Evolutionary conservation across 1,140 invertebrate species (phyloP).

Genomic region (Leucophenga varia): DNA sequence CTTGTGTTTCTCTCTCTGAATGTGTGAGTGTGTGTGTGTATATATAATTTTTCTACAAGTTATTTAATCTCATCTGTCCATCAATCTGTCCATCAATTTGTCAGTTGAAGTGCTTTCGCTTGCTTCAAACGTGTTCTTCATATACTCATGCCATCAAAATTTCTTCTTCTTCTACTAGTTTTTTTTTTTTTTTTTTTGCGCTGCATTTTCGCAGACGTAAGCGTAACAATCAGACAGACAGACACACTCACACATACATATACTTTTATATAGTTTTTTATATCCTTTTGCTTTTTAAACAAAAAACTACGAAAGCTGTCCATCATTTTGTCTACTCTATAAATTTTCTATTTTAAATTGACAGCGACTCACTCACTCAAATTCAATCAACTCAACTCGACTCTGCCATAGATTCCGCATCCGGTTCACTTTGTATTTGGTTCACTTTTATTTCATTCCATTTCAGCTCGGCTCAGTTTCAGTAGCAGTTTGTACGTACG

Average conservation of each 20-base stretch:
- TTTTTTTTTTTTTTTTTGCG: no score
- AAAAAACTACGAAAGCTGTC: conserved; percentile 47
- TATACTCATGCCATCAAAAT: conserved; percentile 12
- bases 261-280: no score
- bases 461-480: not conserved
- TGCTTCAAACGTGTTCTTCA: conserved; percentile 7
- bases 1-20: no score
- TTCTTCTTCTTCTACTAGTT: no score
- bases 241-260: conserved; percentile 25
- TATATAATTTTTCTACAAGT: no score
- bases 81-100: conserved; percentile 53
- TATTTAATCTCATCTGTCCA: conserved; percentile 55
- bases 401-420: no score
- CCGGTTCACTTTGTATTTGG: no score
- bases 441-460: no score
- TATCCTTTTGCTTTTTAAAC: no score
- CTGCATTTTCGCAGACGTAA: no score
- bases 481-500: no score
- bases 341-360: conserved; percentile 56
- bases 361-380: conserved; percentile 48
- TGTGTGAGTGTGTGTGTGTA: no score
- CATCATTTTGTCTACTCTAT: conserved; percentile 54
- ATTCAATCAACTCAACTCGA: conserved; percentile 20
- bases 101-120: conserved; percentile 29
- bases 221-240: conserved; percentile 1